Conservation (phyloP, 2,888 invertebrate species). For the Trachelus troglodyta region DNA sequence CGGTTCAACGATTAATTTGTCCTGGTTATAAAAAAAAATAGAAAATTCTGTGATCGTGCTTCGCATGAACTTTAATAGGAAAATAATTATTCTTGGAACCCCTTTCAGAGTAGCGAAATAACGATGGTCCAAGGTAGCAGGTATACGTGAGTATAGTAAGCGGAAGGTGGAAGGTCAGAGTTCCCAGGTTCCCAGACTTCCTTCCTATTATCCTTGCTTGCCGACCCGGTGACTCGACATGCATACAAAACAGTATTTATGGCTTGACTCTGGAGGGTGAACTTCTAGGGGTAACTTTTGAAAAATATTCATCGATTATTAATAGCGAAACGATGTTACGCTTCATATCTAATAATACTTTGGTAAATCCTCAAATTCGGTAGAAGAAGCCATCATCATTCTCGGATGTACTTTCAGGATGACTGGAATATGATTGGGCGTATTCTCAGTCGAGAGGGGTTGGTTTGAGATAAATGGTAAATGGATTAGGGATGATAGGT, state of each 20-base stretch:
- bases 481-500: not conserved
- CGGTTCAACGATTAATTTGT: not conserved
- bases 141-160: not conserved
- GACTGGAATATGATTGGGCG: not conserved
- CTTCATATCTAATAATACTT: not conserved
- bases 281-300: conserved; percentile 22
- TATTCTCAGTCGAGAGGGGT: not conserved
- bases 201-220: conserved; percentile 53
- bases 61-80: not conserved
- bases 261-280: conserved; percentile 2
- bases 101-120: conserved; percentile 8
- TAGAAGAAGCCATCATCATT: not conserved
- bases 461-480: not conserved
- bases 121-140: not conserved
- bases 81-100: conserved; percentile 37
- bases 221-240: conserved; percentile 44
- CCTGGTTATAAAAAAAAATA: not conserved
- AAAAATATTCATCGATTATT: conserved; percentile 38
- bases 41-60: not conserved
- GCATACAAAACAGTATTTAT: conserved; percentile 59
- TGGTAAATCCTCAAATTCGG: not conserved
- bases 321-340: not conserved
- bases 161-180: conserved; percentile 26
- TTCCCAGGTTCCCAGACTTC: conserved; percentile 44
- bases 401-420: not conserved